These are phyloP conservation scores for Alectoris magna DNA, from an alignment of 2,797 vertebrate species.

Conservation along the genomic window DNA sequence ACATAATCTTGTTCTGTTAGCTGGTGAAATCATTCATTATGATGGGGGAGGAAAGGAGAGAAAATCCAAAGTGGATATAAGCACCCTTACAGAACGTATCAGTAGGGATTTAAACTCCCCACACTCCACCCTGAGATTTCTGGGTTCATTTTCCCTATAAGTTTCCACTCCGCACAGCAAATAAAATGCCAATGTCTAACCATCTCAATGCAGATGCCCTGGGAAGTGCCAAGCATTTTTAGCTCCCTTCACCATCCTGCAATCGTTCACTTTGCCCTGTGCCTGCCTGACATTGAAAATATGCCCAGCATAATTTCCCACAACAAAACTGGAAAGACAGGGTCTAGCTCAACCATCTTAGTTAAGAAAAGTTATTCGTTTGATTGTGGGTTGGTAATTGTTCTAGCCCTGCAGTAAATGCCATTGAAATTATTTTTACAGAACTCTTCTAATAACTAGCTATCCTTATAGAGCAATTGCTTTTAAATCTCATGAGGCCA, in stretches of 20 bases:
- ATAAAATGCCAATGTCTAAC: background rate
- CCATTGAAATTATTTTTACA: slow-evolving; percentile 63
- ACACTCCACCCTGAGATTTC: background rate
- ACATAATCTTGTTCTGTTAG: background rate
- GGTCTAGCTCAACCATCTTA: slow-evolving; percentile 38
- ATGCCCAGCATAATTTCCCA: background rate
- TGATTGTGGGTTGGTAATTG: slow-evolving; percentile 48
- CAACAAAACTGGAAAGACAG: background rate
- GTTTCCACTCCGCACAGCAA: background rate
- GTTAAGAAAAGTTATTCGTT: slow-evolving; percentile 62
- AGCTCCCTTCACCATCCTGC: background rate
- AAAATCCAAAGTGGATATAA: background rate
- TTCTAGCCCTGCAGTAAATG: slow-evolving; percentile 44
- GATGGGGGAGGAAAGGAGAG: background rate
- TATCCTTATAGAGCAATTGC: slow-evolving; percentile 62
- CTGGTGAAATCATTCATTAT: background rate
- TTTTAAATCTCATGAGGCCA: slow-evolving; percentile 55
- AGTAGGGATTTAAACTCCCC: background rate
- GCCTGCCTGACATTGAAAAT: background rate
- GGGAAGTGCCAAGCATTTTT: background rate
- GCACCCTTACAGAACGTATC: background rate
- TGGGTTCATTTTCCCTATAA: background rate
- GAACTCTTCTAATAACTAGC: slow-evolving; percentile 62
- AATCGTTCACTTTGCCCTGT: background rate
- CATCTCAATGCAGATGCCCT: background rate